A percentile compares a stretch with the other conserved stretches of the same genome.
Evolutionary conservation across 2,113 vertebrate species (phyloP).

Genomic region (Rhombomys opimus): DNA sequence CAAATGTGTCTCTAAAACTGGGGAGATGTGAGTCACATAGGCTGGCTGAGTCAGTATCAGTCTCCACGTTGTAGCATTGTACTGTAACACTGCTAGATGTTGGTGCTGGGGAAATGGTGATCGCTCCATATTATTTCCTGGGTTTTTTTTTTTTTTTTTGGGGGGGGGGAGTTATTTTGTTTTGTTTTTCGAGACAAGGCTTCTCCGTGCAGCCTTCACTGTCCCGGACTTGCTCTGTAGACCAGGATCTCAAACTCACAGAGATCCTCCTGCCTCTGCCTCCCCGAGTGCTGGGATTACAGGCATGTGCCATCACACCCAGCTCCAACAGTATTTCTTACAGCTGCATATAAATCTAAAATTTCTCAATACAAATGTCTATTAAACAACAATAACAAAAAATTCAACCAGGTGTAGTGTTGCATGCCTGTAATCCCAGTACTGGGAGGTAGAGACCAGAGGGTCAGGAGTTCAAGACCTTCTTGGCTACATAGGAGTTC

Average conservation of each 20-base stretch:
- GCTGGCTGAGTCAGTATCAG: background rate
- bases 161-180: too few relatives aligned
- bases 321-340: conserved; percentile 21
- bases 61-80: background rate
- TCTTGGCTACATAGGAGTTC: background rate
- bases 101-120: background rate
- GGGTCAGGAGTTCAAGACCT: background rate
- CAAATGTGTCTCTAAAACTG: background rate
- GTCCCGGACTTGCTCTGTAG: too few relatives aligned
- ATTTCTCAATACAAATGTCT: conserved; percentile 3
- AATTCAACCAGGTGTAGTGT: background rate
- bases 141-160: too few relatives aligned
- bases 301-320: too few relatives aligned
- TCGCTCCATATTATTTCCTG: background rate
- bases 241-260: too few relatives aligned
- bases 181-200: too few relatives aligned
- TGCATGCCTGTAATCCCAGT: background rate
- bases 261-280: too few relatives aligned
- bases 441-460: background rate
- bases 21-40: background rate
- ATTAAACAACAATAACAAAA: background rate
- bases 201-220: too few relatives aligned
- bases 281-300: too few relatives aligned
- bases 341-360: background rate
- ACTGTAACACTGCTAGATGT: background rate